phyloP scores from a whole-genome alignment of 2,113 vertebrate genomes.

The Strix uralensis region DNA sequence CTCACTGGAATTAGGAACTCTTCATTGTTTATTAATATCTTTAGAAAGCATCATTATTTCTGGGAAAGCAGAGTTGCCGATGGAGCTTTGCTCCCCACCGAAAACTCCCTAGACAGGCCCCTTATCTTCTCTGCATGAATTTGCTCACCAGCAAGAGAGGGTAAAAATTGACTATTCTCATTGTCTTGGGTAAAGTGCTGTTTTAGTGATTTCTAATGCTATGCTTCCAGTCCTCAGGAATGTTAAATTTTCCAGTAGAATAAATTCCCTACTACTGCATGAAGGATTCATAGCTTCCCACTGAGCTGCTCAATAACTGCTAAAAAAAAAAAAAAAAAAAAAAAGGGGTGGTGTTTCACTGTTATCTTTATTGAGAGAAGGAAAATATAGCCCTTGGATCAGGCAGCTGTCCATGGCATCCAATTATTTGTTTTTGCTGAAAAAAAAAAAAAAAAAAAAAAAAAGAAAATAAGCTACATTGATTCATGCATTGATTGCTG shows the following conservation, averaged over 20 bases:
- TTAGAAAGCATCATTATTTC: background rate
- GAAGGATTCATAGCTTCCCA: background rate
- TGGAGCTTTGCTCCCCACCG: background rate
- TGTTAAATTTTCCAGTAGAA: background rate
- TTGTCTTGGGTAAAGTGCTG: background rate
- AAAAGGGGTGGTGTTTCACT: background rate
- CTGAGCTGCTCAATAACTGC: background rate
- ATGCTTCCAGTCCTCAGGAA: background rate
- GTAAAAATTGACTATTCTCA: background rate
- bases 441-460: background rate
- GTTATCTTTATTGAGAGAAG: background rate
- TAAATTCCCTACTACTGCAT: background rate
- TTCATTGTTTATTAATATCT: background rate
- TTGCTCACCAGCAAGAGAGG: background rate
- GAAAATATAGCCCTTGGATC: background rate
- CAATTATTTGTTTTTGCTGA: conserved; percentile 1
- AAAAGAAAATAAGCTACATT: conserved; percentile 46
- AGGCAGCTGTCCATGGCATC: background rate
- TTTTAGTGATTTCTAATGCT: background rate
- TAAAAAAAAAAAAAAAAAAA: background rate
- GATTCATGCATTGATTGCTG: conserved; percentile 10
- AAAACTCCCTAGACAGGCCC: background rate
- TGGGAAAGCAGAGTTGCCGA: background rate
- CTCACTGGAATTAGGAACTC: background rate
- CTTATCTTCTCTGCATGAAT: background rate